Percentiles rank a stretch among this genome's conserved stretches.
Conservation (phyloP, 2,888 invertebrate genomes). For the Shargacucullia verbasci region DNA sequence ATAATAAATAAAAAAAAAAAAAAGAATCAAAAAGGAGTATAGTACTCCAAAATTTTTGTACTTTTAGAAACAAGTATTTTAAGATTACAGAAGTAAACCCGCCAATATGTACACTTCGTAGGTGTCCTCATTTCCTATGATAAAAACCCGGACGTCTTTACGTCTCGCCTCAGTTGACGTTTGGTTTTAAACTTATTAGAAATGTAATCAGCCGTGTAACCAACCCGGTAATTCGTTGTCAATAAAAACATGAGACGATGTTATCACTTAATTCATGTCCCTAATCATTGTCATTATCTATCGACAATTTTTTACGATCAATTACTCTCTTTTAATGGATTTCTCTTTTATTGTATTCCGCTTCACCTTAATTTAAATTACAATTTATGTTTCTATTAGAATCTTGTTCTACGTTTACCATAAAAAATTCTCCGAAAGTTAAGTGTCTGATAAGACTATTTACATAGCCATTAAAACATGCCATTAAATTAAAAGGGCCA, state of each 20-base stretch:
- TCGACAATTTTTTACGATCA: conserved; percentile 51
- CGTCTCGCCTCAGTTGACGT: conserved; percentile 13
- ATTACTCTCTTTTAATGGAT: conserved; percentile 45
- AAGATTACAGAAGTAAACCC: too few species aligned
- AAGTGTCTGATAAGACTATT: conserved; percentile 53
- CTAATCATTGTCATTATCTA: conserved; percentile 49
- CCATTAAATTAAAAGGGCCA: conserved; percentile 39
- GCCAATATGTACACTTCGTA: too few species aligned
- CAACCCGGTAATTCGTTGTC: conserved; percentile 36
- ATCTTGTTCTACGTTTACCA: conserved; percentile 27
- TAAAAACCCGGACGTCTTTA: background rate
- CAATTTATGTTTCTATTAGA: conserved; percentile 45
- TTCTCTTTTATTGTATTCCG: conserved; percentile 41
- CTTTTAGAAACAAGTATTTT: too few species aligned
- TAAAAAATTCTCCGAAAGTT: conserved; percentile 27
- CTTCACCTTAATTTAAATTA: conserved; percentile 30
- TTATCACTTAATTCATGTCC: conserved; percentile 46
- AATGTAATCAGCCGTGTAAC: conserved; percentile 23
- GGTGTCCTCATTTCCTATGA: too few species aligned
- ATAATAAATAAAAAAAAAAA: too few species aligned
- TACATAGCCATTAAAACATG: conserved; percentile 47
- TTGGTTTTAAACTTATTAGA: conserved; percentile 29
- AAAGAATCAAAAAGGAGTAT: too few species aligned
- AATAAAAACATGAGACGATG: conserved; percentile 38
- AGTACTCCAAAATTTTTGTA: too few species aligned